phyloP scores from a whole-genome alignment of 2,113 vertebrate genomes.

The Onychostruthus taczanowskii region DNA sequence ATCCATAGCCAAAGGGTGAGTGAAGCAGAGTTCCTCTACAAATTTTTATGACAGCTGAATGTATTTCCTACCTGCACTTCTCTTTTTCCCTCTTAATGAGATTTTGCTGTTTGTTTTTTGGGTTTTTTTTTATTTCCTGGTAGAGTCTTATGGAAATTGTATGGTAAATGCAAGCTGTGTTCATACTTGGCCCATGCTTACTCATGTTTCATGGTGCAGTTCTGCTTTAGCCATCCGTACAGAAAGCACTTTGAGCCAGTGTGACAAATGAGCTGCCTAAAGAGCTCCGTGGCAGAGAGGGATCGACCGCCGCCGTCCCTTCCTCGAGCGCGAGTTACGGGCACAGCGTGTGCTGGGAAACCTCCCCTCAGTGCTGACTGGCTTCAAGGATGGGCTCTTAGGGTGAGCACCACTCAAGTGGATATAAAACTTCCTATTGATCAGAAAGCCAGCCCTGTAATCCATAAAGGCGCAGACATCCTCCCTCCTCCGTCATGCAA shows the following conservation, averaged over 20 bases:
- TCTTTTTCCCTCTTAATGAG: background rate
- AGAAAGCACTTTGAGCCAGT: background rate
- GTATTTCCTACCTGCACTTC: background rate
- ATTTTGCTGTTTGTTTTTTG: background rate
- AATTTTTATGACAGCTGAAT: background rate
- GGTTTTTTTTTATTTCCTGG: background rate
- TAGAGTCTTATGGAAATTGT: background rate
- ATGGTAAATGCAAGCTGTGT: background rate
- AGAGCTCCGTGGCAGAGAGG: fast-evolving
- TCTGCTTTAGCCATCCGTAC: background rate
- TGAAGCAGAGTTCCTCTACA: background rate
- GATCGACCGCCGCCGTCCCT: fast-evolving
- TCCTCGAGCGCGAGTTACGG: background rate
- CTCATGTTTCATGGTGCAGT: fast-evolving
- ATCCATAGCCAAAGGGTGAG: background rate
- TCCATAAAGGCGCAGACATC: background rate
- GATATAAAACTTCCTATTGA: background rate
- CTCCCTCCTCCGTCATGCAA: background rate
- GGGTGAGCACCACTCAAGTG: background rate
- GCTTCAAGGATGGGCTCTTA: background rate
- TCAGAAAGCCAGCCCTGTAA: background rate
- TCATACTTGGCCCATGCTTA: fast-evolving
- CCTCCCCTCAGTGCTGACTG: background rate
- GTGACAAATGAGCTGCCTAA: background rate
- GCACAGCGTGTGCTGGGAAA: background rate